Conservation (phyloP, 2,113 vertebrate species). For the Grammomys surdaster region DNA sequence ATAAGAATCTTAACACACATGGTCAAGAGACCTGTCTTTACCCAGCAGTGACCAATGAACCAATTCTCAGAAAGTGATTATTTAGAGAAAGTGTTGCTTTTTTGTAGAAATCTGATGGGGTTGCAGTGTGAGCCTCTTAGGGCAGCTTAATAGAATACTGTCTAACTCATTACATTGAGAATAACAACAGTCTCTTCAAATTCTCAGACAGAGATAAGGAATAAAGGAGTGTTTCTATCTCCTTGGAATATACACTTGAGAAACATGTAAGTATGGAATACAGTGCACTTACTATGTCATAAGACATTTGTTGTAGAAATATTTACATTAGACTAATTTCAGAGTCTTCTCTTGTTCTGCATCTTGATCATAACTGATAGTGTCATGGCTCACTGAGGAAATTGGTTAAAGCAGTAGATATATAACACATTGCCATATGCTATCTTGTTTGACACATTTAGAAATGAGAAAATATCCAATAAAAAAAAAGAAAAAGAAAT, state of each 20-base stretch:
- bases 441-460: background rate
- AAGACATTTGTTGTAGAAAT: background rate
- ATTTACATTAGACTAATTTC: background rate
- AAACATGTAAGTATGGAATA: background rate
- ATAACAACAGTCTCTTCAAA: background rate
- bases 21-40: background rate
- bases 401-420: background rate
- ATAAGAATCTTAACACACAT: background rate
- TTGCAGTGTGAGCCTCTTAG: background rate
- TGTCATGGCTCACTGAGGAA: background rate
- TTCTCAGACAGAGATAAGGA: background rate
- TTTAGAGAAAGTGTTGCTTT: background rate
- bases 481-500: background rate
- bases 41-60: background rate
- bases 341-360: background rate
- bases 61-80: background rate
- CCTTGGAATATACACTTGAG: background rate
- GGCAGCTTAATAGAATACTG: background rate
- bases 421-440: background rate
- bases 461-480: background rate
- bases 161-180: background rate
- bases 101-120: background rate
- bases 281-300: too few species aligned
- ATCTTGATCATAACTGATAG: background rate
- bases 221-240: background rate